A percentile compares a stretch with the other conserved stretches of the same genome.
Conservation (phyloP, 2,113 vertebrate species). For the Nothocercus julius region DNA sequence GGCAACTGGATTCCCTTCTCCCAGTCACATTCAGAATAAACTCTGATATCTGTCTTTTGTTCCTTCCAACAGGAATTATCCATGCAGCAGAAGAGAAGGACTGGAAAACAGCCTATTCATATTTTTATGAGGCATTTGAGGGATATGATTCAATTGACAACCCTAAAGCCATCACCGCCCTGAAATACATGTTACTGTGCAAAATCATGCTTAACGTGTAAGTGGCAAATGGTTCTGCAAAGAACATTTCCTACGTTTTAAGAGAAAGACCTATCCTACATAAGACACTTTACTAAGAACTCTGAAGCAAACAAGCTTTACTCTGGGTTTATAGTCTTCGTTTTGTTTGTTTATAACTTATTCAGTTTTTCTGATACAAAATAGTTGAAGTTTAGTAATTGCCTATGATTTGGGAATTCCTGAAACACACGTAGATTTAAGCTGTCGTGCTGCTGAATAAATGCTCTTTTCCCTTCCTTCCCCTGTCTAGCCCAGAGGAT, state of each 20-base stretch:
- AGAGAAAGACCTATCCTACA: background rate
- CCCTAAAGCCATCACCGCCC: constrained; percentile 93
- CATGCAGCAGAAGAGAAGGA: constrained; percentile 99
- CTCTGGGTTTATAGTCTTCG: background rate
- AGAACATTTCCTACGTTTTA: background rate
- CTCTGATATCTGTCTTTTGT: background rate
- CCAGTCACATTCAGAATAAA: background rate
- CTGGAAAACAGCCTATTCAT: constrained; percentile 99
- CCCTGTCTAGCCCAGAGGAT: constrained; percentile 88
- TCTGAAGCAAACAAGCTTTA: background rate
- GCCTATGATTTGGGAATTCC: background rate
- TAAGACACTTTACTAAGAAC: background rate
- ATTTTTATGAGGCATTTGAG: constrained; percentile 98
- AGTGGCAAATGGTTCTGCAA: constrained; percentile 53
- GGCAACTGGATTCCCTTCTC: background rate
- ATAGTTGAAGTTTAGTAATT: background rate
- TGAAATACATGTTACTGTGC: constrained; percentile 99
- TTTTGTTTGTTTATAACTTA: background rate
- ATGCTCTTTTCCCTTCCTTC: background rate
- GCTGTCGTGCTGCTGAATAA: background rate
- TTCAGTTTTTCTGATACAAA: background rate
- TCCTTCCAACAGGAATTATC: constrained; percentile 87
- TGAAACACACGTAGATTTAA: background rate
- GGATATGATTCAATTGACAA: constrained; percentile 97
- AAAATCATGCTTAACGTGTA: constrained; percentile 98